phyloP scores from a whole-genome alignment of 2,113 vertebrate species.

The Eleginops maclovinus region DNA sequence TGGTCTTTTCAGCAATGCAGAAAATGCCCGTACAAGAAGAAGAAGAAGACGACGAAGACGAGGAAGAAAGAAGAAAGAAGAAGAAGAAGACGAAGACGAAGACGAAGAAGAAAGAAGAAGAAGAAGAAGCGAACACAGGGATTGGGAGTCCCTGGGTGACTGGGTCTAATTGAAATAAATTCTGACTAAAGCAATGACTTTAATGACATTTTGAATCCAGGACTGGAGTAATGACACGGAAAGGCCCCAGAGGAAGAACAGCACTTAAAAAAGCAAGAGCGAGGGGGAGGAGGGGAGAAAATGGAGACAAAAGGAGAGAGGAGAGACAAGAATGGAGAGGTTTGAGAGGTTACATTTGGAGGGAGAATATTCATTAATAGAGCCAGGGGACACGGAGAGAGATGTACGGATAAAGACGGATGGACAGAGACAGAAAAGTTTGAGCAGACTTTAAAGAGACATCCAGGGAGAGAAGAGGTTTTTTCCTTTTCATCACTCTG shows the following conservation, averaged over 20 bases:
- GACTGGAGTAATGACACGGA: slow-evolving; percentile 78
- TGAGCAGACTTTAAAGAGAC: slow-evolving; percentile 40
- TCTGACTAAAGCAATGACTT: slow-evolving; percentile 78
- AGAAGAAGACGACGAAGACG: slow-evolving; percentile 15
- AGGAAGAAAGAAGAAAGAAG: not conserved
- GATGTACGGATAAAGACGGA: slow-evolving; percentile 8
- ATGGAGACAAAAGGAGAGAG: slow-evolving; percentile 21
- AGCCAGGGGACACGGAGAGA: slow-evolving; percentile 39
- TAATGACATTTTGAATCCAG: slow-evolving; percentile 79
- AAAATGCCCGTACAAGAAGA: too few relatives aligned
- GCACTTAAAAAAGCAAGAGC: slow-evolving; percentile 62
- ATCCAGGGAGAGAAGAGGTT: slow-evolving; percentile 21
- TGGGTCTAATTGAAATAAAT: slow-evolving; percentile 79
- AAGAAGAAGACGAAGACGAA: slow-evolving; percentile 13
- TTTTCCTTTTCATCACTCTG: slow-evolving; percentile 32
- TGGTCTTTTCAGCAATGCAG: too few relatives aligned
- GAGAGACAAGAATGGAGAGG: slow-evolving; percentile 22
- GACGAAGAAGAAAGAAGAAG: not conserved
- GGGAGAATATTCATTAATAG: slow-evolving; percentile 52
- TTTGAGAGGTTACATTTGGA: slow-evolving; percentile 41
- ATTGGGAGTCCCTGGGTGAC: slow-evolving; percentile 65
- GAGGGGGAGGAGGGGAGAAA: slow-evolving; percentile 6
- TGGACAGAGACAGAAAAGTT: slow-evolving; percentile 39
- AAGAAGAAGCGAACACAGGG: not conserved
- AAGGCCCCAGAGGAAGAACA: slow-evolving; percentile 46